Percentiles rank a stretch among this genome's conserved stretches.
phyloP scores from a whole-genome alignment of 2,888 invertebrate genomes.

The Ormia ochracea region DNA sequence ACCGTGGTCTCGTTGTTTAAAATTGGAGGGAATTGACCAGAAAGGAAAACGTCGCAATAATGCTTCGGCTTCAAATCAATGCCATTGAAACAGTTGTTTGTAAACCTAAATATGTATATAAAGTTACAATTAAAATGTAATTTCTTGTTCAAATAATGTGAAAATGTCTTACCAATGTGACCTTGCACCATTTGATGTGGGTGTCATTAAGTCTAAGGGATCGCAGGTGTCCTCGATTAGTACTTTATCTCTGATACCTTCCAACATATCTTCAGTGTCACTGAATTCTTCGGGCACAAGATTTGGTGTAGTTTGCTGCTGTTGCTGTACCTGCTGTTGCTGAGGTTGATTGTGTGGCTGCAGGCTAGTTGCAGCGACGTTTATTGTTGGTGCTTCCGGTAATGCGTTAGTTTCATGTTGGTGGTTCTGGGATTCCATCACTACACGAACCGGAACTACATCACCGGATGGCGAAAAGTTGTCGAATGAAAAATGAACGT shows the following conservation, averaged over 20 bases:
- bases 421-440: conserved; percentile 54
- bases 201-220: conserved; percentile 72
- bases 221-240: conserved; percentile 76
- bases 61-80: conserved; percentile 64
- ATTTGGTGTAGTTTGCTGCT: conserved; percentile 38
- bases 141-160: neutral
- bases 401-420: conserved; percentile 45
- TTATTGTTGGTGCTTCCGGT: conserved; percentile 22
- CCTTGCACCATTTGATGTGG: conserved; percentile 67
- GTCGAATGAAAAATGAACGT: conserved; percentile 73
- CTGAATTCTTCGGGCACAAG: conserved; percentile 82
- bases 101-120: conserved; percentile 58
- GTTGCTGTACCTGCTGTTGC: conserved; percentile 27
- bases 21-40: conserved; percentile 64
- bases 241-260: conserved; percentile 84
- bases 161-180: conserved; percentile 67
- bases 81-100: conserved; percentile 69
- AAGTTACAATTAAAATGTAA: neutral
- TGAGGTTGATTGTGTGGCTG: conserved; percentile 38
- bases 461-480: conserved; percentile 68
- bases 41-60: conserved; percentile 65
- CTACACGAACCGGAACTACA: conserved; percentile 52
- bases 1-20: conserved; percentile 45
- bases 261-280: conserved; percentile 91
- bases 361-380: conserved; percentile 34